A percentile compares a stretch with the other conserved stretches of the same genome.
Conservation (phyloP, 2,113 vertebrate genomes). For the Brevimyrus niger region DNA sequence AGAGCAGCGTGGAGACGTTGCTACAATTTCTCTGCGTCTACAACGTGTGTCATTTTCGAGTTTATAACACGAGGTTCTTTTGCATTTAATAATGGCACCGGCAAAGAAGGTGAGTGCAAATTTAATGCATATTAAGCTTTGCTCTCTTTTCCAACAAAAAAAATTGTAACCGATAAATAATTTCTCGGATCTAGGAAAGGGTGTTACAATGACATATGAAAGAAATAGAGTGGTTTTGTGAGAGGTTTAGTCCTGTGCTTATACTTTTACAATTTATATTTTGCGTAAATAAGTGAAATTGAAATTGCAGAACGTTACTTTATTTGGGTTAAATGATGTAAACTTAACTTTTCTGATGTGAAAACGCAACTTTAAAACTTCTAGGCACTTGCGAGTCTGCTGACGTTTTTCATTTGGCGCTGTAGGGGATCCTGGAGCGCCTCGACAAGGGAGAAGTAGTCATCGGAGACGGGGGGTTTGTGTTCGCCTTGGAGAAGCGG, state of each 20-base stretch:
- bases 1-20: not conserved
- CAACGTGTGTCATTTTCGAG: not conserved
- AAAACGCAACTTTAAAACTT: not conserved
- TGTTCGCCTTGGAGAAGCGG: constrained; percentile 90
- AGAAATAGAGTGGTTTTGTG: not conserved
- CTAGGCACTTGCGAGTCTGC: not conserved
- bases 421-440: constrained; percentile 82
- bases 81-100: constrained; percentile 61
- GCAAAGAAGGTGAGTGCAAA: constrained; percentile 48
- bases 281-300: not conserved
- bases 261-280: not conserved
- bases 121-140: not conserved
- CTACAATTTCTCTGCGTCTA: not conserved
- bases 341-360: not conserved
- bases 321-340: not conserved
- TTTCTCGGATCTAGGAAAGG: not conserved
- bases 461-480: constrained; percentile 92
- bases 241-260: not conserved
- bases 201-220: not conserved
- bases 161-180: not conserved
- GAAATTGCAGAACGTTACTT: not conserved
- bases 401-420: not conserved
- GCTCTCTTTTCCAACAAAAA: not conserved
- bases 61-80: constrained; percentile 18
- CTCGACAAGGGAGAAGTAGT: constrained; percentile 83